Evolutionary conservation across 2,888 invertebrate genomes (phyloP), one percentile per base, ranked within the genome.

Genomic region (Cylloceria caligata): DNA sequence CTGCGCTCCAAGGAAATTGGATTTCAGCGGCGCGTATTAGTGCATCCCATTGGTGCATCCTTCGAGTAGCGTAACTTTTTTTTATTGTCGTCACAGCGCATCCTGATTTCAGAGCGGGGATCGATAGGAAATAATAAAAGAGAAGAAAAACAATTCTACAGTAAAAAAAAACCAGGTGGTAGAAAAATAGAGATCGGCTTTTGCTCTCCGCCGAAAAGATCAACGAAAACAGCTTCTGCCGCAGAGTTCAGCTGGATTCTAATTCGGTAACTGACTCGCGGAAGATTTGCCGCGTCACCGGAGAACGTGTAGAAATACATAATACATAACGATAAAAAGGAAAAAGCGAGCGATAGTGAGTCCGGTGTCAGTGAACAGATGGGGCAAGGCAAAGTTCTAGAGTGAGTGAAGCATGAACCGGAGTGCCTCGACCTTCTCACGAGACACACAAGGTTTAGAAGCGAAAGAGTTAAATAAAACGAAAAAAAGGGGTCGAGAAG

Each of bases 401-500:
- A 69, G 65, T 71, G 65, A 71, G 47, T 52, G 47, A 69, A 74
- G 55, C 55, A n/a, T 62, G 42, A 78, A 67, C 39, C 60, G 49
- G 72, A 82, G 75, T 75, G 74, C 47, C 75, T 67, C 78, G 82
- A 82, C 82, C 82, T 79, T 82, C 79, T 79, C 78, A 42, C 78
- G 39, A 57, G 65, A 60, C 30, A 34, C 57, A 9, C 49, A 60
- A 6, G n/a, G 24, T 42, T 39, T 65, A n/a, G 34, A 71, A 60
- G 65, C 16, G 2, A 16, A 19, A 57, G 13, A 49, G 62, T 49
- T 21, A 21, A 62, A 57, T 64, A 34, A 60, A 67, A 57, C 30
- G 16, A 47, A 9, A 39, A 16, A 49, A 49, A 60, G 30, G 11
- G 39, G 65, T 30, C 34, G 64, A 30, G 42, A 36, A n/a, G 72